Conservation (phyloP, 2,888 invertebrate species). For the Apodemia duryi region DNA sequence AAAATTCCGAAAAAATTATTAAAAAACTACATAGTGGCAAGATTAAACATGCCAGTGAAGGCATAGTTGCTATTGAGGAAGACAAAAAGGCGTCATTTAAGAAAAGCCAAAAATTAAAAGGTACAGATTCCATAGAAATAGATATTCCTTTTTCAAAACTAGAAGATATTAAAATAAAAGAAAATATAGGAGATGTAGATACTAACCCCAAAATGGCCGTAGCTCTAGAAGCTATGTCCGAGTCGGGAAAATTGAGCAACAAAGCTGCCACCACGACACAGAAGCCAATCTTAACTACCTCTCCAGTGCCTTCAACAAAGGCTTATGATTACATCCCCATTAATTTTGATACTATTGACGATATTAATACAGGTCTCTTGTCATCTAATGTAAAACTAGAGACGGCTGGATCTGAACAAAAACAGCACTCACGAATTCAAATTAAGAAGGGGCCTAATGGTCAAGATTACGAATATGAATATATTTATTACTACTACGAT, state of each 20-base stretch:
- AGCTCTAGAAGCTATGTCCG: constrained; percentile 67
- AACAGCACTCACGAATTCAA: constrained; percentile 85
- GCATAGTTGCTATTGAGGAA: constrained; percentile 70
- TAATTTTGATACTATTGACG: constrained; percentile 72
- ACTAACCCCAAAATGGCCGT: constrained; percentile 67
- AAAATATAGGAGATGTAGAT: constrained; percentile 69
- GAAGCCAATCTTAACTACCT: constrained; percentile 77
- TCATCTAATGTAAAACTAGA: constrained; percentile 77
- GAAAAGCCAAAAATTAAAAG: constrained; percentile 61
- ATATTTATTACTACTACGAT: constrained; percentile 94
- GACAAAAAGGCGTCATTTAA: constrained; percentile 59
- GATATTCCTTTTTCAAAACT: constrained; percentile 70
- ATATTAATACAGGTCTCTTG: constrained; percentile 66
- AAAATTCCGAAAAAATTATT: constrained; percentile 64
- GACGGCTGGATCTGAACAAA: constrained; percentile 83
- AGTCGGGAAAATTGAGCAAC: constrained; percentile 65
- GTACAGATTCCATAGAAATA: constrained; percentile 65
- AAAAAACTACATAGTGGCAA: constrained; percentile 62
- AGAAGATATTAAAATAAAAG: constrained; percentile 69
- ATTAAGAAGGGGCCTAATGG: constrained; percentile 94
- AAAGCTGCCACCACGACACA: constrained; percentile 72
- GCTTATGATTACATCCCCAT: constrained; percentile 67
- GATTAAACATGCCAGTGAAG: constrained; percentile 58
- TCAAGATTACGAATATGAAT: constrained; percentile 94
- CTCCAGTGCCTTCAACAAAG: constrained; percentile 55